A percentile compares a stretch with the other conserved stretches of the same genome.
phyloP scores from a whole-genome alignment of 2,888 invertebrate genomes.

The Choreutis nemorana region DNA sequence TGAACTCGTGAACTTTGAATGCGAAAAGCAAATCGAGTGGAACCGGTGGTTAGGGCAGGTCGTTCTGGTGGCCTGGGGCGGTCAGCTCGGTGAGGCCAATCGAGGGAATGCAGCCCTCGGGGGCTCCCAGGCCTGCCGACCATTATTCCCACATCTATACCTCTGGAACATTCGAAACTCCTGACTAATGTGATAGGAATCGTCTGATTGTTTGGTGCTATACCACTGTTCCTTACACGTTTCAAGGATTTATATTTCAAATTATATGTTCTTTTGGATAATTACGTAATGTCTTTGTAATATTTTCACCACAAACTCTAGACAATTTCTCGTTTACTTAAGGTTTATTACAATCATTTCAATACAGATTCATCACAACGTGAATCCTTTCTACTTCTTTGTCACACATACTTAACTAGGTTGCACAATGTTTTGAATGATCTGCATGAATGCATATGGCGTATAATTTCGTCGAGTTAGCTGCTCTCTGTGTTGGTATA shows the following conservation, averaged over 20 bases:
- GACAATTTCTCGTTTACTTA: no score
- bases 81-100: constrained; percentile 27
- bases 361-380: constrained; percentile 7
- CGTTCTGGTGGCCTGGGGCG: constrained; percentile 38
- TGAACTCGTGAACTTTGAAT: no score
- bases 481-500: constrained; percentile 20
- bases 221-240: no score
- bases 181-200: no score
- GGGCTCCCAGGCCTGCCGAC: constrained; percentile 38
- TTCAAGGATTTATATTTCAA: no score
- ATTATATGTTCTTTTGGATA: no score
- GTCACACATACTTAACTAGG: constrained; percentile 29
- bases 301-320: no score
- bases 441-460: constrained; percentile 27
- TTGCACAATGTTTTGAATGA: constrained; percentile 26
- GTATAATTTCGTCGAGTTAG: constrained; percentile 27
- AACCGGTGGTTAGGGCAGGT: constrained; percentile 36
- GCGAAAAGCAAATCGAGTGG: background rate
- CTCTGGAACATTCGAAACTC: no score
- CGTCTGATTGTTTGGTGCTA: no score
- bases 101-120: constrained; percentile 40
- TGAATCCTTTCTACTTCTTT: constrained; percentile 9
- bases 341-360: constrained; percentile 7
- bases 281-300: no score
- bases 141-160: constrained; percentile 58